Base-by-base conservation (phyloP, 2,797 vertebrate species). In the Sebastes diploproa region DNA sequence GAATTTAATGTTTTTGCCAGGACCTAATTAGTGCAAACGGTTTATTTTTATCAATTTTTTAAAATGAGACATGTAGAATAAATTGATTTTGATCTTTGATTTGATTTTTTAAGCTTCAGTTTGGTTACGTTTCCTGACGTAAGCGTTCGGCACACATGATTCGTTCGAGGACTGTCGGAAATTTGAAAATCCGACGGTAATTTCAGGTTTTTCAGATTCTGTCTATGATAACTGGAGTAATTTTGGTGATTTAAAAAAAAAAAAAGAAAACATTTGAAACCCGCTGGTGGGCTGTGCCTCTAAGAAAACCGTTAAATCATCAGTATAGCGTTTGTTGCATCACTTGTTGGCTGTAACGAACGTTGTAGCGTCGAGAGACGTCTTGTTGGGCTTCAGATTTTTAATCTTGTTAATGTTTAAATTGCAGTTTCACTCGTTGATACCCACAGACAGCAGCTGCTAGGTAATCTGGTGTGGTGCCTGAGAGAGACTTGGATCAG, bases 381-480 rank as follows among this genome's bases (percentile, higher is more conserved):
- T 65, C 46, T 38, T 38, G 12, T 38, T 38, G 0, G 2, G 36
- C 5, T 58, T 8, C 34, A 42, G 25, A 30, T 54, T 54, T 68
- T 55, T n/a, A 75, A 69, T 50, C 54, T 34, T n/a, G 46, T 67
- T 75, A 13, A 46, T 36, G 14, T 65, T 75, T 56, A 30, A 42
- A 3, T 22, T 42, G 23, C 60, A n/a, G 9, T 54, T 72, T 63
- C 71, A 36, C 59, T 27, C 46, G 13, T 5, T n/a, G 30, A 34
- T 8, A 12, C 22, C 68, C 16, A n/a, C 63, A 23, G 42, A 6
- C 69, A 38, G 65, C 77, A 82, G 82, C 77, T 81, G 75, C 66
- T 38, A 4, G 61, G 20, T 72, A 46, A 72, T 75, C 55, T 3
- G 18, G n/a, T 29, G 38, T 22, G 38, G 14, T 16, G 58, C 18